Evolutionary conservation across 1,140 invertebrate species (phyloP).

Genomic region (Cydia strobilella): DNA sequence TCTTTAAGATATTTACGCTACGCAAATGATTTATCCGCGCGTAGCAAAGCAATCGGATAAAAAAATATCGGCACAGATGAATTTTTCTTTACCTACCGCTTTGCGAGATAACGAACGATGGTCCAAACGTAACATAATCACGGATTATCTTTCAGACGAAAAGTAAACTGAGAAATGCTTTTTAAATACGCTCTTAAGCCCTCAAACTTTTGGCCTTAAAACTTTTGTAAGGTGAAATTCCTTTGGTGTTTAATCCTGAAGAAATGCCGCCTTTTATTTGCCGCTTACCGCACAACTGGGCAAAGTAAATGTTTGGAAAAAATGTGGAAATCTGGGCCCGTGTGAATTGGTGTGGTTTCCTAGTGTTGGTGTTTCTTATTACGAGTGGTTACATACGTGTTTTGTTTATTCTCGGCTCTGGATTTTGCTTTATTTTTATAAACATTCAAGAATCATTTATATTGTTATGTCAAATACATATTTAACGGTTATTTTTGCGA

Average conservation of each 20-base stretch:
- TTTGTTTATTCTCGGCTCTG: neutral
- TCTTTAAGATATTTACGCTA: neutral
- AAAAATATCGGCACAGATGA: constrained; percentile 3
- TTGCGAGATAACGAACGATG: neutral
- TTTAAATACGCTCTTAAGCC: constrained; percentile 1
- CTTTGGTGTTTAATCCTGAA: constrained; percentile 6
- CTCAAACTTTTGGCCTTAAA: neutral
- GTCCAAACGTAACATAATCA: constrained; percentile 8
- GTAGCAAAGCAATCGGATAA: neutral
- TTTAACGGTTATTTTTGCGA: too few species aligned
- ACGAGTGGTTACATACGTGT: neutral
- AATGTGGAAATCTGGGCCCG: neutral
- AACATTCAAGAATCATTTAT: too few species aligned
- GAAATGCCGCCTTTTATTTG: constrained; percentile 11
- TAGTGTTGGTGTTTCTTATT: constrained; percentile 1
- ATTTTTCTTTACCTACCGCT: constrained; percentile 12
- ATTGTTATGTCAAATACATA: too few species aligned
- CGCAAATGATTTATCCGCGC: neutral
- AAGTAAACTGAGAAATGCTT: neutral
- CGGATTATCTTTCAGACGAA: constrained; percentile 1
- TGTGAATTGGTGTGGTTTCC: neutral
- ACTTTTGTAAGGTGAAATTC: constrained; percentile 11
- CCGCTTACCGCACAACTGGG: neutral
- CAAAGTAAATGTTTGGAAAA: constrained; percentile 15
- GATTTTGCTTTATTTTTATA: neutral